Percentiles rank a stretch among this genome's conserved stretches.
Evolutionary conservation across 2,113 vertebrate species (phyloP).

Genomic region (Grallaria varia): DNA sequence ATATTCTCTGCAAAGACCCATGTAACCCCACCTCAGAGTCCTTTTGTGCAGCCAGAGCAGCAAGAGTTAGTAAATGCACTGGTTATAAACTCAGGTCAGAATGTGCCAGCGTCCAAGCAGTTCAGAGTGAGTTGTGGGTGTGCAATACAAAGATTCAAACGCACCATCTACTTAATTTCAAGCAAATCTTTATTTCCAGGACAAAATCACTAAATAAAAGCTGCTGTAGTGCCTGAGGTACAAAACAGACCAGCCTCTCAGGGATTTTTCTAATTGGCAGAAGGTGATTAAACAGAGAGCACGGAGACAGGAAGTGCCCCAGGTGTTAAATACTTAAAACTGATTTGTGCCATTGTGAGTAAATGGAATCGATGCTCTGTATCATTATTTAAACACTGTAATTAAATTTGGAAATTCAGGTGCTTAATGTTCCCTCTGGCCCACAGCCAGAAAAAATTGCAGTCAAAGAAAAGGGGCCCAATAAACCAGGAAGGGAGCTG

Average conservation of each 20-base stretch:
- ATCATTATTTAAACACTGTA: slow-evolving; percentile 60
- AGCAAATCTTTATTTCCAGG: not conserved
- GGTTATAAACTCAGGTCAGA: not conserved
- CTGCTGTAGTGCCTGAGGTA: not conserved
- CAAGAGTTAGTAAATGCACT: not conserved
- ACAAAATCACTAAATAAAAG: slow-evolving; percentile 19
- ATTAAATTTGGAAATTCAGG: slow-evolving; percentile 56
- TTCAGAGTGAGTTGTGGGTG: not conserved
- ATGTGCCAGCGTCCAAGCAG: not conserved
- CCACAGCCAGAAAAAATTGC: not conserved
- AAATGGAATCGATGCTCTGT: slow-evolving; percentile 48
- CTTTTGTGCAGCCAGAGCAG: not conserved
- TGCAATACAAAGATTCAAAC: not conserved
- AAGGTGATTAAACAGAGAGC: slow-evolving; percentile 35
- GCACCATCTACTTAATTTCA: not conserved
- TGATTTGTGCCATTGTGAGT: slow-evolving; percentile 34
- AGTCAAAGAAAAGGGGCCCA: not conserved
- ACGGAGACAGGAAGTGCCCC: slow-evolving; percentile 20
- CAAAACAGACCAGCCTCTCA: slow-evolving; percentile 10
- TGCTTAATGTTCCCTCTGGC: slow-evolving; percentile 45
- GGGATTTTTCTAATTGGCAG: slow-evolving; percentile 52
- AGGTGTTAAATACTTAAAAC: slow-evolving; percentile 54
- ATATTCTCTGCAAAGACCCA: not conserved
- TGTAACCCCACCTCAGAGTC: not conserved
- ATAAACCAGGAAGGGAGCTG: not conserved